Base-by-base conservation (phyloP, 2,888 invertebrate genomes). In the Luperina nickerlii region DNA sequence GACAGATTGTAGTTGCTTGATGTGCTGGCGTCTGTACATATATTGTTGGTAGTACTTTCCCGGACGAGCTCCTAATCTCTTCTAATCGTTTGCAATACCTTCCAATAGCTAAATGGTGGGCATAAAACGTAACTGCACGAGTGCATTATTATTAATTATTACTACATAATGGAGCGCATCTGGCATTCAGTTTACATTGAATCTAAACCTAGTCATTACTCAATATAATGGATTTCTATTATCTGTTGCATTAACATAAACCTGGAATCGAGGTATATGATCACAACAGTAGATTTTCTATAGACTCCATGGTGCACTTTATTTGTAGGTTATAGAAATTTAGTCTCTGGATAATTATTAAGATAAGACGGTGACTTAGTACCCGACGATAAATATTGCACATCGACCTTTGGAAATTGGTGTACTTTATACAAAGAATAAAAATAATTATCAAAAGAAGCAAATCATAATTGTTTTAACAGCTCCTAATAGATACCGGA, bases 141-240 rank as follows among this genome's bases (percentile, higher is more conserved):
- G 20, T 72, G 79, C 79, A 68, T 71, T 77, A 69, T 65, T 66
- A 74, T 84, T 84, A 72, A 67, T 74, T 62, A 76, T 75, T 20
- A 82, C 74, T 20, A 20, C 66, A 63, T n/a, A 70, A 45, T 27
- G 32, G 69, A 73, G 15, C 79, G 62, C 88, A 87, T 88, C 88
- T 87, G 87, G 86, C 65, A 73, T 83, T 75, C 84, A 32, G 76
- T 74, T 78, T 67, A 62, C 69, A 77, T 78, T n/a, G 65, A 80
- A 57, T 78, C 68, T 76, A 71, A 74, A 79, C 72, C 67, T 60
- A 66, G 73, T 78, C 85, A 87, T 86, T 80, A 79, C 65, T 85
- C 88, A 82, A 80, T 83, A 77, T 83, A 84, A 85, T 84, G 82
- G 75, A 62, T 27, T 76, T 42, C 60, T 82, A 72, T 79, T 79